Conservation (phyloP, 2,797 vertebrate species). For the Mareca penelope region DNA sequence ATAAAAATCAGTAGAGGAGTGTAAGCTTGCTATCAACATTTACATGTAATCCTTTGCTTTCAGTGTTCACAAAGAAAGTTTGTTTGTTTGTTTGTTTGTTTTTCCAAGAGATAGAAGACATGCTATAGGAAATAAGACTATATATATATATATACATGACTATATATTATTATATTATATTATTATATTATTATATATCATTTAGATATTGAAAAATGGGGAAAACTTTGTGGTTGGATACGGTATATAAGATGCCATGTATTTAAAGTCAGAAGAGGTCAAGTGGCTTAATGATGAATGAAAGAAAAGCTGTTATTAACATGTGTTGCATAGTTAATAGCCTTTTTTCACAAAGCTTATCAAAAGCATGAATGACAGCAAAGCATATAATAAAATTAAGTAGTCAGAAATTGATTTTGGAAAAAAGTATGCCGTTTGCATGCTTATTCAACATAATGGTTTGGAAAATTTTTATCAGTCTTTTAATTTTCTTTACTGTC, state of each 20-base stretch:
- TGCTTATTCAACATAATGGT: not conserved
- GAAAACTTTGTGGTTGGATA: not conserved
- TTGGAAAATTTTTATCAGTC: not conserved
- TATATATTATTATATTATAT: too few species aligned
- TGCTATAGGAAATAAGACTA: not conserved
- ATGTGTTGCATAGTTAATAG: not conserved
- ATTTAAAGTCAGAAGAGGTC: not conserved
- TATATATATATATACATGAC: too few species aligned
- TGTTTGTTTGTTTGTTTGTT: too few species aligned
- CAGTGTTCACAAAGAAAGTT: not conserved
- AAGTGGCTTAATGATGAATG: not conserved
- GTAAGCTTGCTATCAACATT: not conserved
- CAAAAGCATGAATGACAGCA: not conserved
- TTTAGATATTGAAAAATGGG: not conserved
- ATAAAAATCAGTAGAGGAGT: not conserved
- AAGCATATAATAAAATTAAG: not conserved
- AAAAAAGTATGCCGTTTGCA: not conserved
- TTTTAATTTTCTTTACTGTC: slow-evolving; percentile 14
- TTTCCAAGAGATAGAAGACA: not conserved
- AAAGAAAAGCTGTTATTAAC: not conserved
- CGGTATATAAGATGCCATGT: not conserved
- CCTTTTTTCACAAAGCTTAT: not conserved
- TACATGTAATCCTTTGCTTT: not conserved
- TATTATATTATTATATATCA: too few species aligned
- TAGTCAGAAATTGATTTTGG: not conserved